Evolutionary conservation across 2,888 invertebrate genomes (phyloP), one percentile per base, ranked within the genome.

Genomic region (Prosopocoilus inquinatus): DNA sequence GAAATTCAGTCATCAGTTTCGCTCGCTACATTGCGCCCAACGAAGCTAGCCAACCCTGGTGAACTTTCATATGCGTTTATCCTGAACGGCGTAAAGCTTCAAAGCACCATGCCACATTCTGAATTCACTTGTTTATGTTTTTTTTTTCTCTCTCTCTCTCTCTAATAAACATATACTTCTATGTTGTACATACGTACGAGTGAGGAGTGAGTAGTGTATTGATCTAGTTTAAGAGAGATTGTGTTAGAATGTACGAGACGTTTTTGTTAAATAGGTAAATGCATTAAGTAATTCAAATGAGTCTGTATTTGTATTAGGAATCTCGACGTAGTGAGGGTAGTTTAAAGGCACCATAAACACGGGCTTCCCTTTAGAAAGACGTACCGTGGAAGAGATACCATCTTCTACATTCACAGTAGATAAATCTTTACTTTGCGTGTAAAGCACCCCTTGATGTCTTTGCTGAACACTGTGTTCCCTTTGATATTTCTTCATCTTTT

Each of bases 1-100:
- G 71, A 71, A 73, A 72, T 74, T 70, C 68, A 71, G 71, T 72
- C 72, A 74, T 74, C 73, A 74, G 72, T 74, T 73, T 71, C 68
- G 65, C 69, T 69, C 71, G 73, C 70, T 73, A 74, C 74, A 72
- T 73, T 73, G 65, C 64, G 53, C 60, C 54, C 57, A 59, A 58
- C 53, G 60, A 62, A 63, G 58, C 62, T 56, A 51, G 52, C 59
- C 49, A 60, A 59, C 55, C 49, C 63, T 47, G 50, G 53, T 55
- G 53, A 64, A 60, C 61, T 64, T 60, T 61, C 63, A 60, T 64
- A 64, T 60, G 57, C 58, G 59, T 57, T 61, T 61, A 63, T 63
- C 59, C 50, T 33, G 36, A 20, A 43, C 49, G 38, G 55, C 57
- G 57, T 57, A 52, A 62, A 58, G 55, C 53, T 51, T 58, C 57